Evolutionary conservation across 2,888 invertebrate species (phyloP), one percentile per base, ranked within the genome.

Genomic region (Listrodromus nycthemerus): DNA sequence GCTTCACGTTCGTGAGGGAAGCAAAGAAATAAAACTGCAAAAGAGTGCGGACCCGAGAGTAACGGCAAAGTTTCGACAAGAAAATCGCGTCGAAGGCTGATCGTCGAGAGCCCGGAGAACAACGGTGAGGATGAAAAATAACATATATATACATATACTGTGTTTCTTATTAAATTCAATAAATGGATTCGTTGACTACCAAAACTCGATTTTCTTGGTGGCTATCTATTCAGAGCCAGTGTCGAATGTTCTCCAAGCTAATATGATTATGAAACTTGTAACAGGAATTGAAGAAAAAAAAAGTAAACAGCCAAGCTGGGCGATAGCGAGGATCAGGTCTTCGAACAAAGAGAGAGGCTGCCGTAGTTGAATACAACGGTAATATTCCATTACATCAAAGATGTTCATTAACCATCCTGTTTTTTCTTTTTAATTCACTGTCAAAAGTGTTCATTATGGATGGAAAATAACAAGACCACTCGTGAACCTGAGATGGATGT

Each of bases 91-190:
- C 24, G 24, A 21, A 55, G 55, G 55, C 24, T 55, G 24, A 55
- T 55, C 24, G 55, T 24, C 52, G 19, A 19, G 52, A 52, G 21
- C 1, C 24, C 21, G 55, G 10, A 55, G 21, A 1, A 65, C 71
- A 52, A 71, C 63, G 65, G 79, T 79, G 55, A 71, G 70, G 3
- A 27, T 52, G 52, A 71, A 79, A 79, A 78, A 70, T 71, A 71
- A 41, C 37, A 52, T 61, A 58, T 27, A 24, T 45, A 24, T 45
- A 50, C 48, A 10, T 50, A 41, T 50, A 37, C 19, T 52, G 37
- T n/a, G 33, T 70, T 37, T 21, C 69, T 52, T 52, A 69, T 52
- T 41, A 27, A 79, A 79, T 79, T 52, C 41, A 52, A 78, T 48
- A 78, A 61, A 69, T 55, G 67, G 45, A 58, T n/a, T 71, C 37